phyloP scores from a whole-genome alignment of 2,797 vertebrate genomes.

The Pempheris klunzingeri region DNA sequence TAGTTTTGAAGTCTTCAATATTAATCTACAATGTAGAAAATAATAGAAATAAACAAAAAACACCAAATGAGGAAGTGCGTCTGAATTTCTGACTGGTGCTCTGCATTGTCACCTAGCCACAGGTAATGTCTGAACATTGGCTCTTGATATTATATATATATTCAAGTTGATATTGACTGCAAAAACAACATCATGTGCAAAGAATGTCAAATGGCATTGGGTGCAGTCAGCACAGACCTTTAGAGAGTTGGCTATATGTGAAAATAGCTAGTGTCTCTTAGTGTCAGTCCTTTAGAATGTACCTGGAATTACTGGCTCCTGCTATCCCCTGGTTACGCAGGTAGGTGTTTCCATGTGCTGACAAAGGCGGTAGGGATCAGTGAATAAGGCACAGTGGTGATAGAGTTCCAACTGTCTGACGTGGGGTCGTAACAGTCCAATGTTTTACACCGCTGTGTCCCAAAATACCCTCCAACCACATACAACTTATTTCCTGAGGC shows the following conservation, averaged over 20 bases:
- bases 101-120: too few species aligned
- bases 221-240: not conserved
- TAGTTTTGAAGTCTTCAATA: too few species aligned
- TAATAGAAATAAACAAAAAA: too few species aligned
- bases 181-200: not conserved
- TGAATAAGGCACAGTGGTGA: conserved; percentile 96
- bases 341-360: conserved; percentile 97
- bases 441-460: conserved; percentile 95
- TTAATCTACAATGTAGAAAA: too few species aligned
- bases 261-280: not conserved
- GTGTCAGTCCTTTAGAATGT: not conserved
- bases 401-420: conserved; percentile 94
- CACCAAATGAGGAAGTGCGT: too few species aligned
- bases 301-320: conserved; percentile 15
- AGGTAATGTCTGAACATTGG: too few species aligned
- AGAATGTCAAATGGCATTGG: not conserved
- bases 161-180: too few species aligned
- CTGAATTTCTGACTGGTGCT: too few species aligned
- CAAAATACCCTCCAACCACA: conserved; percentile 95
- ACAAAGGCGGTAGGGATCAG: conserved; percentile 97
- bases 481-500: conserved; percentile 96
- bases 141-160: too few species aligned
- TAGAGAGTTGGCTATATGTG: not conserved
- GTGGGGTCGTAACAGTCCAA: conserved; percentile 96
- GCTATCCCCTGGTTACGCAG: conserved; percentile 82